Base-by-base conservation (phyloP, 2,888 invertebrate species). In the Neria commutata region DNA sequence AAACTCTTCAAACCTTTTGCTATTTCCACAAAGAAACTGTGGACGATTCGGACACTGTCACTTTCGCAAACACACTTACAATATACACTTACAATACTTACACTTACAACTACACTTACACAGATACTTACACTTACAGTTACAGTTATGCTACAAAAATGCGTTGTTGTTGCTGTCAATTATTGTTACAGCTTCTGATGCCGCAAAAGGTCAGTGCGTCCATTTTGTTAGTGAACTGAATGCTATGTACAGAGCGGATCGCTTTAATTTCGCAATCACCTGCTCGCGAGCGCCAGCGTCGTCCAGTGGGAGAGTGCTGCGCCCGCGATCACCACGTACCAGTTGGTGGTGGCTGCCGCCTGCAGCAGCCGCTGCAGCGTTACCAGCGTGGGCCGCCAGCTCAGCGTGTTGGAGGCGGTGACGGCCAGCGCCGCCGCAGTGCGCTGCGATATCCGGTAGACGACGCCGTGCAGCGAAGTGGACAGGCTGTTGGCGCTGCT, bases 401-500 rank as follows among this genome's bases (percentile, higher is more conserved):
- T 19, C 59, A 68, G 71, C 61, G 57, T 65, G 64, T 63, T 64
- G 62, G 50, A 63, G 68, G 62, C 61, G 56, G 58, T 50, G 34
- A 60, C 56, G 24, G 64, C 52, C 40, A 67, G 57, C 8, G 61
- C 51, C 8, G 64, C 49, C 33, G 58, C 55, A 19, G 60, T 58
- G 49, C 54, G 56, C 26, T 54, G 29, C 29, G 67, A 56, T 53
- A 67, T 55, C 54, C 74, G 67, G 59, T 70, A 70, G 53, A 66
- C 57, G 21, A 61, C 37, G 49, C 67, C 64, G 58, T 70, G 72
- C 64, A 72, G 63, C 59, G 72, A 67, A 60, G 66, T 62, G 64
- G 69, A 69, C 55, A 75, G 65, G 61, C 71, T 70, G 73, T 74
- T 77, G 64, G 80, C 79, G 67, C 78, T 81, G 71, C 80, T 81